phyloP scores from a whole-genome alignment of 2,888 invertebrate species.

The Scelioninae gen. 2 region DNA sequence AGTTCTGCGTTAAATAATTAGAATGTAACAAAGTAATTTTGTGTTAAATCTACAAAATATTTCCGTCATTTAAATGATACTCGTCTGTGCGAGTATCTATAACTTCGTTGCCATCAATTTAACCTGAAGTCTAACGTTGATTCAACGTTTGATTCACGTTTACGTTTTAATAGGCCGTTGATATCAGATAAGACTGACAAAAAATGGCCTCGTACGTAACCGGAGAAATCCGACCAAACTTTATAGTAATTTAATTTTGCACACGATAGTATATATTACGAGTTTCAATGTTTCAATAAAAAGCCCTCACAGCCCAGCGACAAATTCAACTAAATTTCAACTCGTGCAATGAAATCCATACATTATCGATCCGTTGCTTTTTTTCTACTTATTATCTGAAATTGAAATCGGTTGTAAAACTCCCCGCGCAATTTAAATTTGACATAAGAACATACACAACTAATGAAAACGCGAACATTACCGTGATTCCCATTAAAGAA shows the following conservation, averaged over 20 bases:
- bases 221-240: conserved; percentile 29
- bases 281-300: conserved; percentile 46
- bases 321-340: conserved; percentile 43
- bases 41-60: too few relatives aligned
- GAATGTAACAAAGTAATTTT: too few relatives aligned
- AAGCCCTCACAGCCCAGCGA: conserved; percentile 35
- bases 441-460: conserved; percentile 40
- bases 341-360: conserved; percentile 29
- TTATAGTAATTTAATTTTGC: conserved; percentile 38
- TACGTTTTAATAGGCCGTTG: too few relatives aligned
- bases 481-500: conserved; percentile 23
- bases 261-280: conserved; percentile 42
- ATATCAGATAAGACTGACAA: conserved; percentile 29
- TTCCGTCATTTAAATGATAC: too few relatives aligned
- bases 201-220: conserved; percentile 27
- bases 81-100: too few relatives aligned
- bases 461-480: conserved; percentile 12
- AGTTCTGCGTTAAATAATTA: too few relatives aligned
- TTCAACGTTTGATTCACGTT: too few relatives aligned
- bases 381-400: conserved; percentile 46
- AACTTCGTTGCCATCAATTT: too few relatives aligned
- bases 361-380: conserved; percentile 33
- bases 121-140: too few relatives aligned
- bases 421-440: conserved; percentile 22
- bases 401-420: conserved; percentile 51